Evolutionary conservation across 2,888 invertebrate species (phyloP).

Genomic region (Malthinus flaveolus): DNA sequence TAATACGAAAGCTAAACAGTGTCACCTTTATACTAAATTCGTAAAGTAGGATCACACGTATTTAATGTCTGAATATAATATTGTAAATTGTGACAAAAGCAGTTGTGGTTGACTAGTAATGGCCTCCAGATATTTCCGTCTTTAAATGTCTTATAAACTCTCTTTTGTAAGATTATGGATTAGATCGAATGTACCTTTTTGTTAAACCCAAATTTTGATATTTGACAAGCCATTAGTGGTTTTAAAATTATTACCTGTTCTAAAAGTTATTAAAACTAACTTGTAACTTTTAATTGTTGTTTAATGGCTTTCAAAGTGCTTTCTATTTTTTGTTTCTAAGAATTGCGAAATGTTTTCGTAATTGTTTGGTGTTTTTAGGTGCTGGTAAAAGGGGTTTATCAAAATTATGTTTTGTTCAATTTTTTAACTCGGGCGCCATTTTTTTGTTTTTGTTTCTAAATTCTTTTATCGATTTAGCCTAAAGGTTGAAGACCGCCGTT

Average conservation of each 20-base stretch:
- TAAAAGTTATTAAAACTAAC: neutral
- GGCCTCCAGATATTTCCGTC: constrained; percentile 24
- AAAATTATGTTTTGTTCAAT: too few species aligned
- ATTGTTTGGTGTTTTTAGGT: neutral
- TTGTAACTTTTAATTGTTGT: neutral
- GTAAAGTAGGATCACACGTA: constrained; percentile 12
- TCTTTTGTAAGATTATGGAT: too few species aligned
- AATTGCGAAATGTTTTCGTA: neutral
- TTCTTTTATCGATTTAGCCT: too few species aligned
- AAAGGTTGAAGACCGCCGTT: too few species aligned
- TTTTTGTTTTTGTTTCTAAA: too few species aligned
- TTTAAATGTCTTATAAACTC: constrained; percentile 11
- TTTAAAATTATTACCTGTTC: too few species aligned
- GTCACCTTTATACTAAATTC: constrained; percentile 9
- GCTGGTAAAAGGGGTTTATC: neutral
- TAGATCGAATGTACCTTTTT: too few species aligned
- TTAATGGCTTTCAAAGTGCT: constrained; percentile 1
- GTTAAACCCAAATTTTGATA: neutral
- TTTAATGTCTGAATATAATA: constrained; percentile 15
- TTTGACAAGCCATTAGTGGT: neutral
- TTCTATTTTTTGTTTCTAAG: neutral
- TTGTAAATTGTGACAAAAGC: constrained; percentile 19
- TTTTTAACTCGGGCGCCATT: too few species aligned
- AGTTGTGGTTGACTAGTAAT: constrained; percentile 22
- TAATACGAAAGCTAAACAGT: too few species aligned